Evolutionary conservation across 2,797 vertebrate genomes (phyloP).

Genomic region (Merluccius polli): DNA sequence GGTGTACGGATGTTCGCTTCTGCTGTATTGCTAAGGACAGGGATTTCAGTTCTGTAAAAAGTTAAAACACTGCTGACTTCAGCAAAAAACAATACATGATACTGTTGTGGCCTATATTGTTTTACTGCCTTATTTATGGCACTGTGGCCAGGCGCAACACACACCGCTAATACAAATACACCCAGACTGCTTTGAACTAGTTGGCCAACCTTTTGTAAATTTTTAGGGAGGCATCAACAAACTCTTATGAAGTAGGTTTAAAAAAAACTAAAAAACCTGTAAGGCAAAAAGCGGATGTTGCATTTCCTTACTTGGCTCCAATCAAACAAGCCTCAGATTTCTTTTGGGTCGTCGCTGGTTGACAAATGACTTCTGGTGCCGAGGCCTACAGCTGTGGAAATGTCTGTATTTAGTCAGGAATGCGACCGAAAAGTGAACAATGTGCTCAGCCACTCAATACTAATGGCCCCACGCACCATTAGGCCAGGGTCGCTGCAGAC

Average conservation of each 20-base stretch:
- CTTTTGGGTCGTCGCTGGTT: conserved; percentile 31
- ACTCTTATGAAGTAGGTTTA: not conserved
- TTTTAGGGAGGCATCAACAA: not conserved
- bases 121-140: conserved; percentile 51
- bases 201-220: not conserved
- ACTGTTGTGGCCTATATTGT: conserved; percentile 52
- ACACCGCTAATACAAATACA: no score
- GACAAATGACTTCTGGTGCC: conserved; percentile 61
- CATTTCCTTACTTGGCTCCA: conserved; percentile 17
- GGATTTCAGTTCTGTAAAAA: conserved; percentile 58
- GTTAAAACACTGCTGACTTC: conserved; percentile 62
- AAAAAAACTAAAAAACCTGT: not conserved
- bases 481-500: conserved; percentile 64
- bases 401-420: conserved; percentile 69
- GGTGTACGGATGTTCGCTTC: conserved; percentile 52
- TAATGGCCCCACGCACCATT: conserved; percentile 68
- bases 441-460: conserved; percentile 67
- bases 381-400: conserved; percentile 55
- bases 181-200: not conserved
- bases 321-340: conserved; percentile 23
- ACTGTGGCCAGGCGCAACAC: no score
- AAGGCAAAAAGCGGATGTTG: not conserved
- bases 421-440: conserved; percentile 69
- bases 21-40: conserved; percentile 57
- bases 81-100: conserved; percentile 54